Evolutionary conservation across 2,113 vertebrate genomes (phyloP).

Genomic region (Antennarius striatus): DNA sequence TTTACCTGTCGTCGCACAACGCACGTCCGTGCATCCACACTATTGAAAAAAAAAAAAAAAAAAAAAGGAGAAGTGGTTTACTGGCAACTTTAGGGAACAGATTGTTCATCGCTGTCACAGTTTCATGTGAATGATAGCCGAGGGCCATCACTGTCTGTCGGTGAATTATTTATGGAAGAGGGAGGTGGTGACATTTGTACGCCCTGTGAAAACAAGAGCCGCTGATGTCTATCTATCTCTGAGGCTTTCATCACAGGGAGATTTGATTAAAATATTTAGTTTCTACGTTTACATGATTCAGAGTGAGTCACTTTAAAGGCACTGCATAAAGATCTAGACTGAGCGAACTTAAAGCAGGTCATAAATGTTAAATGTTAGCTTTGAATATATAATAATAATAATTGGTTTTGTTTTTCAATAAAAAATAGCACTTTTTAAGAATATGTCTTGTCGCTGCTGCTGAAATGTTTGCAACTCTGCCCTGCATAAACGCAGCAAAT

Average conservation of each 20-base stretch:
- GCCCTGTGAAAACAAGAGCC: slow-evolving; percentile 22
- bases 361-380: too few species aligned
- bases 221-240: slow-evolving; percentile 44
- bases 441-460: too few species aligned
- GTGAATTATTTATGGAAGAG: slow-evolving; percentile 73
- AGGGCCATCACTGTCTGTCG: slow-evolving; percentile 61
- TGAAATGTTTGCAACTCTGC: neutral
- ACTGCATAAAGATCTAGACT: neutral
- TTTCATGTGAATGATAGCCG: slow-evolving; percentile 62
- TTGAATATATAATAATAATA: too few species aligned
- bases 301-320: slow-evolving; percentile 16
- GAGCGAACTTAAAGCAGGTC: neutral
- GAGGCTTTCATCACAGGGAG: slow-evolving; percentile 31
- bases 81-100: slow-evolving; percentile 63
- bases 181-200: slow-evolving; percentile 55
- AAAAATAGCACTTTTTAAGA: too few species aligned
- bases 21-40: slow-evolving; percentile 8
- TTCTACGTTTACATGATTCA: slow-evolving; percentile 30
- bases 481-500: neutral
- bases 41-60: slow-evolving; percentile 22
- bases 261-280: slow-evolving; percentile 34
- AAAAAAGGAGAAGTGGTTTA: slow-evolving; percentile 40
- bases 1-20: slow-evolving; percentile 30
- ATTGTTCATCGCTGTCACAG: slow-evolving; percentile 66
- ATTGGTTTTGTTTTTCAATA: too few species aligned